phyloP scores from a whole-genome alignment of 2,797 vertebrate species.

The Crypturellus tataupa region DNA sequence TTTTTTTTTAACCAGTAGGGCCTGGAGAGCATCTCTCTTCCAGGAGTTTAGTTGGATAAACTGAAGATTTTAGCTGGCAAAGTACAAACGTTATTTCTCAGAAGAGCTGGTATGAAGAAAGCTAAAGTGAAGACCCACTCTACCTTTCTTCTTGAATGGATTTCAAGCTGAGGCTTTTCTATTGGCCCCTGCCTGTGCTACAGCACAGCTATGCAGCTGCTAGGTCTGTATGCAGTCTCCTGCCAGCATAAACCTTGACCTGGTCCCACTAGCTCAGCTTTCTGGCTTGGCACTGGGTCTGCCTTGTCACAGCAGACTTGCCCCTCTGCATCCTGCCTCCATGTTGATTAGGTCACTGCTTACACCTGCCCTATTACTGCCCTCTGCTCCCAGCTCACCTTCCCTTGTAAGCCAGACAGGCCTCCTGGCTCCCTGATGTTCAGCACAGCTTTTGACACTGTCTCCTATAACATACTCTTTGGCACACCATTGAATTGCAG shows the following conservation, averaged over 20 bases:
- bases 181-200: not conserved
- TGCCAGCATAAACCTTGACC: not conserved
- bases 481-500: not conserved
- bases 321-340: not conserved
- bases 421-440: not conserved
- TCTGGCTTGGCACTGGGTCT: not conserved
- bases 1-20: not conserved
- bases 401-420: not conserved
- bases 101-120: accelerated
- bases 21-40: not conserved
- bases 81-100: not conserved
- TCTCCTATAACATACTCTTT: not conserved
- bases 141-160: not conserved
- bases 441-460: not conserved
- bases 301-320: accelerated
- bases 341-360: not conserved
- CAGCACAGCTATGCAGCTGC: not conserved
- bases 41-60: accelerated
- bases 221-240: not conserved
- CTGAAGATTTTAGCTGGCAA: not conserved
- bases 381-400: not conserved
- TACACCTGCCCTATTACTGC: not conserved
- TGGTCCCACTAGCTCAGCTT: not conserved
- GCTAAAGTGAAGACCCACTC: not conserved
- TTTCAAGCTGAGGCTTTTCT: not conserved